Evolutionary conservation across 2,888 invertebrate species (phyloP).

Genomic region (Automeris io): DNA sequence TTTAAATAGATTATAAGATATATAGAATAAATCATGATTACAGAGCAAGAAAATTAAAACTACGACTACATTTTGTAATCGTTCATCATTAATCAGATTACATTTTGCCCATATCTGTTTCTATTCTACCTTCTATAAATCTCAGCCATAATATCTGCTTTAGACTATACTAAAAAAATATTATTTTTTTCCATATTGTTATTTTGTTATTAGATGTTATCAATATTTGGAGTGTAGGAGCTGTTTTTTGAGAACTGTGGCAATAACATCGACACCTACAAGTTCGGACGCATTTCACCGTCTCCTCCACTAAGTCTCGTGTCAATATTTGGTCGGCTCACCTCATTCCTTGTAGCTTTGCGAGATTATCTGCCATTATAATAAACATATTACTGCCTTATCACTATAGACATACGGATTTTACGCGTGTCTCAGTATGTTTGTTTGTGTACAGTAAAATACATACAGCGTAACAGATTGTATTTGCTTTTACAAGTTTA

Average conservation of each 20-base stretch:
- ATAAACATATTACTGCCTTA: conserved; percentile 11
- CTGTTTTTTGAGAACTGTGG: background rate
- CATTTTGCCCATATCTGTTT: too few species aligned
- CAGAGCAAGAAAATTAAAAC: too few species aligned
- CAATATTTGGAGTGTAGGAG: background rate
- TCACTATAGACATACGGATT: conserved; percentile 6
- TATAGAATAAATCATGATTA: too few species aligned
- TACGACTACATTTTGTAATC: too few species aligned
- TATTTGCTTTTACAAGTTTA: conserved; percentile 36
- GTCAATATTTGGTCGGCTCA: conserved; percentile 62
- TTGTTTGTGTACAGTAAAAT: conserved; percentile 13
- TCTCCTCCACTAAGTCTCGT: conserved; percentile 56
- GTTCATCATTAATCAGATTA: too few species aligned
- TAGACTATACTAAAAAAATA: background rate
- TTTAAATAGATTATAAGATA: too few species aligned
- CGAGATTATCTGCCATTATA: conserved; percentile 3
- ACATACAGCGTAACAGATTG: conserved; percentile 31
- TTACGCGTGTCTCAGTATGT: conserved; percentile 7
- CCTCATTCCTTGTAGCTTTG: conserved; percentile 41
- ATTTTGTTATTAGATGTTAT: background rate
- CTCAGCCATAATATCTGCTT: too few species aligned
- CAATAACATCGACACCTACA: conserved; percentile 50
- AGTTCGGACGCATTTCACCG: conserved; percentile 64
- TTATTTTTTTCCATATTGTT: too few species aligned
- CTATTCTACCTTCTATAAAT: too few species aligned